Conservation (phyloP, 1,140 invertebrate genomes). For the Medauroidea extradentata region DNA sequence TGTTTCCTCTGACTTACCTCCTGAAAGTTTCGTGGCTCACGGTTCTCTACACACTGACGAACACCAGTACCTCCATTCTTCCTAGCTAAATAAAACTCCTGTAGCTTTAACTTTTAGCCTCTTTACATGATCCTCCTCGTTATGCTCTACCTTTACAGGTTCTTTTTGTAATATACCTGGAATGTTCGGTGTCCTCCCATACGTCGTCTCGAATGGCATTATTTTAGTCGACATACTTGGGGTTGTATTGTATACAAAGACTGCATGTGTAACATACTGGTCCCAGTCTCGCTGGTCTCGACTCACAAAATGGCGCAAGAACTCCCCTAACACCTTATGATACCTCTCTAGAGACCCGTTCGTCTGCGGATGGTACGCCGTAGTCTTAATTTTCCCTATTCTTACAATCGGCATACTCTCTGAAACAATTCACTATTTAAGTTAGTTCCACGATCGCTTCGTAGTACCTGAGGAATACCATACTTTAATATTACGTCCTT, state of each 20-base stretch:
- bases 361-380: conserved; percentile 25
- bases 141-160: not conserved
- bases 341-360: conserved; percentile 28
- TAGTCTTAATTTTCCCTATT: conserved; percentile 17
- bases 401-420: not conserved
- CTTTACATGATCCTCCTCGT: not conserved
- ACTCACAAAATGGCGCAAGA: conserved; percentile 19
- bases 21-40: too few species aligned
- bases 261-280: conserved; percentile 6
- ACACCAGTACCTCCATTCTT: not conserved
- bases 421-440: not conserved
- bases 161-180: conserved; percentile 13
- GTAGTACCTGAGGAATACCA: not conserved
- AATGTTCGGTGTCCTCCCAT: conserved; percentile 26
- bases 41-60: not conserved
- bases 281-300: conserved; percentile 33
- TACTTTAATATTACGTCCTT: not conserved
- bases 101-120: too few species aligned
- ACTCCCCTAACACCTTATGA: conserved; percentile 20
- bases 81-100: too few species aligned
- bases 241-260: conserved; percentile 30
- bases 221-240: conserved; percentile 30
- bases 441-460: not conserved
- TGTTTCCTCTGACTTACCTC: too few species aligned
- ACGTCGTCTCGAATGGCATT: conserved; percentile 31